Evolutionary conservation across 2,113 vertebrate species (phyloP), one percentile per base, ranked within the genome.

Genomic region (Shinisaurus crocodilurus): DNA sequence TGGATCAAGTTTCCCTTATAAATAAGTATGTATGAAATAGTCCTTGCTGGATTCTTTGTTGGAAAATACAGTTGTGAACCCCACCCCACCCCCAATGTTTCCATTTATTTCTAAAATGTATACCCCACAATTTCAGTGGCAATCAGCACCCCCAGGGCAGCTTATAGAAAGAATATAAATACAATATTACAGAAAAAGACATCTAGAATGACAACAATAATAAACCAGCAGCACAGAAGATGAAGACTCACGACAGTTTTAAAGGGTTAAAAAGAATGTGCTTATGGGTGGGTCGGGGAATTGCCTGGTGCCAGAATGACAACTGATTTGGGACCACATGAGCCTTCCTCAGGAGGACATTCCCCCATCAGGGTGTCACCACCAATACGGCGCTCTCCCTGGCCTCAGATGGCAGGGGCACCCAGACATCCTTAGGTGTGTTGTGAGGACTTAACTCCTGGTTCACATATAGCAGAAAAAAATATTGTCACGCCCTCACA

Each of bases 1-100:
- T 76, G 32, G 72, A 48, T 77, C 27, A 79, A 67, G 75, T 79
- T 86, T 90, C 70, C 43, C 45, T 70, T 90, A 34, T 32, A 75
- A 79, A 65, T 67, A 43, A 37, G 57, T 85, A 77, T 85, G 34
- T 34, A 75, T 75, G 88, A 37, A 63, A 70, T 50, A 65, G 45
- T 48, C n/a, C 25, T 76, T 83, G 69, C 25, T 65, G 34, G 48
- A 34, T 80, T 79, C 48, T 45, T 69, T 40, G 23, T 29, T 81
- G 57, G 60, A 80, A 88, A 80, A 80, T 67, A 45, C 29, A 69
- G 32, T 32, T 50, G 60, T 20, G 48, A 20, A 34, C 32, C 8
- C 6, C 16, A 6, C 3, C 4, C n/a, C 12, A 7, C 15, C 9
- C 16, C n/a, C 34, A 40, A 75, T 74, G 34, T 54, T 37, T 37